These are phyloP conservation scores for Acanthurus leucopareius DNA, from an alignment of 2,797 vertebrate species.

Conservation along the genomic window DNA sequence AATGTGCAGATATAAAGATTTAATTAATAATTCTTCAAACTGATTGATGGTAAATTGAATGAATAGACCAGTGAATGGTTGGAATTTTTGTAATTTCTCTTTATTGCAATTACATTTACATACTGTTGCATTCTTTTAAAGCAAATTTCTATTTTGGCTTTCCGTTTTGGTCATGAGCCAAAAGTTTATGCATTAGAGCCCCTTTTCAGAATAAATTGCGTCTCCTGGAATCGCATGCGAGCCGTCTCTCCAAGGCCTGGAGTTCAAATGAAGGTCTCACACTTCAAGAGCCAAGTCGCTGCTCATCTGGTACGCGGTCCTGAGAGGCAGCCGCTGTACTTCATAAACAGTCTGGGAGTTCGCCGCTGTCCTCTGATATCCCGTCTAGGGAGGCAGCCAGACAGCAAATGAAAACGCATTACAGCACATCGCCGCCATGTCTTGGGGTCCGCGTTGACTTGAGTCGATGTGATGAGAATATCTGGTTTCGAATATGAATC, in stretches of 20 bases:
- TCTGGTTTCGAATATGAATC: too few relatives aligned
- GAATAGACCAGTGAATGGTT: neutral
- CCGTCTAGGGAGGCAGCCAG: slow-evolving; percentile 36
- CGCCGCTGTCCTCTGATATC: slow-evolving; percentile 52
- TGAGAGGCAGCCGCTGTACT: slow-evolving; percentile 38
- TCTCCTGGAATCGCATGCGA: slow-evolving; percentile 43
- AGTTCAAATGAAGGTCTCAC: slow-evolving; percentile 62
- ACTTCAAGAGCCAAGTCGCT: slow-evolving; percentile 38
- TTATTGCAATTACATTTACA: neutral
- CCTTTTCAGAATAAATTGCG: slow-evolving; percentile 26
- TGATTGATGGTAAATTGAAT: neutral
- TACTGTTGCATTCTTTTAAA: slow-evolving; percentile 2
- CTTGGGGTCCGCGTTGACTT: too few relatives aligned
- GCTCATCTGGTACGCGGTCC: slow-evolving; percentile 32
- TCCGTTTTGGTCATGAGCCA: slow-evolving; percentile 22
- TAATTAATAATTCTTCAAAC: neutral
- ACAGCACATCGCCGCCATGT: too few relatives aligned
- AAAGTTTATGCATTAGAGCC: slow-evolving; percentile 36
- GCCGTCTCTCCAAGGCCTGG: slow-evolving; percentile 19
- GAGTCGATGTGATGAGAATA: too few relatives aligned
- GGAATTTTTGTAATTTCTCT: neutral
- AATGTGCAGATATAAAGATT: too few relatives aligned
- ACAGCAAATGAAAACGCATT: slow-evolving; percentile 25
- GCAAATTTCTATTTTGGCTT: slow-evolving; percentile 43
- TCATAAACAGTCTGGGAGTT: slow-evolving; percentile 49